Percentiles rank a stretch among this genome's conserved stretches.
phyloP scores from a whole-genome alignment of 1,140 invertebrate species.

The Zaprionus ghesquierei region DNA sequence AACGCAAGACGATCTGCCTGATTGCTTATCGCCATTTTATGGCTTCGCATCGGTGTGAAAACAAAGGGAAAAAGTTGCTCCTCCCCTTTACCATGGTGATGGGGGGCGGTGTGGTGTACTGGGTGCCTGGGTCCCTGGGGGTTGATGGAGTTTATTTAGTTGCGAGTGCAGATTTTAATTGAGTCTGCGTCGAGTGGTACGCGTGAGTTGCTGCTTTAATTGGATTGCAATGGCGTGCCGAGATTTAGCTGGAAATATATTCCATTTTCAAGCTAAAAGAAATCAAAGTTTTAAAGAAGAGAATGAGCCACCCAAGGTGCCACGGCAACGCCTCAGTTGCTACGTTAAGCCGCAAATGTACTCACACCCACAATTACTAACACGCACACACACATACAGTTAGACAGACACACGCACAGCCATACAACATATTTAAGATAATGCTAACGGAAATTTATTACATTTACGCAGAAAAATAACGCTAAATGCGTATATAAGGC shows the following conservation, averaged over 20 bases:
- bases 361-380: no score
- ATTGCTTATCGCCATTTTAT: slow-evolving; percentile 50
- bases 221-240: slow-evolving; percentile 27
- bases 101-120: not conserved
- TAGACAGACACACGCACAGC: slow-evolving; percentile 20
- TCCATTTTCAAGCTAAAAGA: not conserved
- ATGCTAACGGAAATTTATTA: slow-evolving; percentile 73
- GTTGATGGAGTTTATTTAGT: slow-evolving; percentile 7
- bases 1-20: slow-evolving; percentile 17
- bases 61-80: slow-evolving; percentile 6
- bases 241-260: slow-evolving; percentile 18
- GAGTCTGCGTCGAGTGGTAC: slow-evolving; percentile 32
- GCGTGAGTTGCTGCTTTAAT: slow-evolving; percentile 29
- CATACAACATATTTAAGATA: slow-evolving; percentile 58
- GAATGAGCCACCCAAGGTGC: not conserved
- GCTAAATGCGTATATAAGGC: slow-evolving; percentile 67
- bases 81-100: no score
- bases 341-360: slow-evolving; percentile 14
- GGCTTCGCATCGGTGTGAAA: slow-evolving; percentile 26
- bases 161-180: slow-evolving; percentile 43
- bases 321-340: slow-evolving; percentile 7
- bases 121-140: not conserved
- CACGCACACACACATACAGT: not conserved
- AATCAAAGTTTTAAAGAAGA: slow-evolving; percentile 19
- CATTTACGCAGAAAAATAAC: slow-evolving; percentile 57